Base-by-base conservation (phyloP, 2,113 vertebrate species). In the Blennius ocellaris region DNA sequence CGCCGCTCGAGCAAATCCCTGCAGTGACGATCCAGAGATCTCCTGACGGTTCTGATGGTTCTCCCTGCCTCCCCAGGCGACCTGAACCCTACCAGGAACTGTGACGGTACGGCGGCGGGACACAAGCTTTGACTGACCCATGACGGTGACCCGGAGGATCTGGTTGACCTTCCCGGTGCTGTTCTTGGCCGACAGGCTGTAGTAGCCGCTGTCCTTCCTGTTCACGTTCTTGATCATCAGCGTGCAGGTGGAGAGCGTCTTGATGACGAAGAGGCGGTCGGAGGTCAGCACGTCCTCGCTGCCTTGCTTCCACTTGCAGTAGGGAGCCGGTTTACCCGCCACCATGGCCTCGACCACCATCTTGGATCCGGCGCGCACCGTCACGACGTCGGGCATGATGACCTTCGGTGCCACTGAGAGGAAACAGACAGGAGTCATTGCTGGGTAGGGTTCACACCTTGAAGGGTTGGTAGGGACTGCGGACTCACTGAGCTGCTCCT, bases 401-500 rank as follows among this genome's bases (percentile, higher is more conserved):
- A 99, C 94, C 92, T 97, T 99, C 52, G 97, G 97, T 84, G 95
- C 92, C 91, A 99, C 98, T 99, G 81, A 60, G 59, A 73, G 21
- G 21, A 30, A 30, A 30, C 21, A 30, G 21, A 30, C 21, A 30
- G 21, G 21, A 30, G 21, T 49, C 11, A 40, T 50, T 38, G 8
- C 11, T 21, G n/a, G 6, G 8, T 10, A 8, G n/a, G 6, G 6
- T 37, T 50, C 1, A 1, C 10, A 17, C 41, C 11, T 30, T 30
- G 21, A 30, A 11, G 5, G 2, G n/a, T 10, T 30, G 11, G 53
- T 8, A 15, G 55, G 40, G 5, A 14, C 4, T 7, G 40, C 80
- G 15, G 66, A 93, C 97, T 95, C 94, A 99, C 98, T 94, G n/a
- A 99, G 95, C 78, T 98, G 97, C 77, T 99, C 97, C 85, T 99